Conservation (phyloP, 2,797 vertebrate genomes). For the Channallabes apus region DNA sequence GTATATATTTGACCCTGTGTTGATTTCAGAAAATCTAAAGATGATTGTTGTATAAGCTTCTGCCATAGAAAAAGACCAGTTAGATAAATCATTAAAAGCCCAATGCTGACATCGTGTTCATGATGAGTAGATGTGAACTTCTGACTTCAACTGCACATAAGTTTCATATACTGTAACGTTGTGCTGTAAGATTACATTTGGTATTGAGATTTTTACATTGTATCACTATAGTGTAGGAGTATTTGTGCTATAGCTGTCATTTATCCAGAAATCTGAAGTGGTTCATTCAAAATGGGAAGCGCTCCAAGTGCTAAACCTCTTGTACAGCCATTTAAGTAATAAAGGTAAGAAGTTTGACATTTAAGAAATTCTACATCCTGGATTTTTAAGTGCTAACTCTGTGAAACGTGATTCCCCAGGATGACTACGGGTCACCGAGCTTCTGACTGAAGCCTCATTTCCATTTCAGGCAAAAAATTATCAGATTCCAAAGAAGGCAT, state of each 20-base stretch:
- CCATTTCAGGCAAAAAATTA: slow-evolving; percentile 18
- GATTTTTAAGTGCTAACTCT: slow-evolving; percentile 1
- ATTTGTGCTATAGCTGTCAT: not conserved
- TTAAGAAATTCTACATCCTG: not conserved
- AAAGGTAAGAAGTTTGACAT: slow-evolving; percentile 21
- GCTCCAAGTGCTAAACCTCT: not conserved
- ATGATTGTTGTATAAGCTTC: too few species aligned
- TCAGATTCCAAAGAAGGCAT: not conserved
- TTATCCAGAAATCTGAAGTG: not conserved
- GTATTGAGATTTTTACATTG: not conserved
- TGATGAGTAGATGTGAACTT: too few species aligned
- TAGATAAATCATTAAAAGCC: too few species aligned
- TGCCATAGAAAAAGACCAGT: too few species aligned
- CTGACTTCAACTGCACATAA: not conserved
- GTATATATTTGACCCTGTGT: too few species aligned
- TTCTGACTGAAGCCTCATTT: slow-evolving; percentile 7
- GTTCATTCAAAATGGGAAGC: not conserved
- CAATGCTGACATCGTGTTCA: too few species aligned
- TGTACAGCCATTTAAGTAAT: not conserved
- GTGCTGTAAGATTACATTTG: not conserved
- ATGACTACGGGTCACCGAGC: slow-evolving; percentile 1
- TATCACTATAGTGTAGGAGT: not conserved
- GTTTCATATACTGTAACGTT: not conserved
- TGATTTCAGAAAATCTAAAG: too few species aligned
- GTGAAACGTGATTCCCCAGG: not conserved